Conservation (phyloP, 2,113 vertebrate species). For the Ptilonorhynchus violaceus region DNA sequence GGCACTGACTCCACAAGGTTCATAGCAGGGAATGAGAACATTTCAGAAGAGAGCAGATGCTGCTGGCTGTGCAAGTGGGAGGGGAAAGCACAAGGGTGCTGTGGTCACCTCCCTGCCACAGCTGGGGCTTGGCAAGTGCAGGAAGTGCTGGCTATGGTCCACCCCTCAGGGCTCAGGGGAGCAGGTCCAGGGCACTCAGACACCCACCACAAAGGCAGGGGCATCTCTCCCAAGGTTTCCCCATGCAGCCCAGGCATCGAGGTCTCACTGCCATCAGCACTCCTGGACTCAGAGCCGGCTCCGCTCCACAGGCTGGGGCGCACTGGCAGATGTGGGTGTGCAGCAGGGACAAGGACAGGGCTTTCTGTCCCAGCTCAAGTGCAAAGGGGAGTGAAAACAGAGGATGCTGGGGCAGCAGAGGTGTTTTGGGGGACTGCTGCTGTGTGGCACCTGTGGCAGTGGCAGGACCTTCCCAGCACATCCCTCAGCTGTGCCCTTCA, state of each 20-base stretch:
- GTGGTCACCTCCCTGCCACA: not conserved
- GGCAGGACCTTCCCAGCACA: not conserved
- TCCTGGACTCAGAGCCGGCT: rapidly evolving
- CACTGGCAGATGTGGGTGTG: rapidly evolving
- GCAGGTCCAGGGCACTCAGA: not conserved
- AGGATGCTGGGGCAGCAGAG: not conserved
- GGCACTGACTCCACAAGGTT: not conserved
- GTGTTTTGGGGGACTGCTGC: not conserved
- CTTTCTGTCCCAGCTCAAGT: not conserved
- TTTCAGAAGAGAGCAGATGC: not conserved
- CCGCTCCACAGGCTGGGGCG: not conserved
- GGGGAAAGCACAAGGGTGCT: not conserved
- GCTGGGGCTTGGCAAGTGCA: rapidly evolving
- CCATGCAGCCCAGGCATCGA: not conserved
- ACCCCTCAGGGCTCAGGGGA: not conserved
- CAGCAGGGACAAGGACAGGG: not conserved
- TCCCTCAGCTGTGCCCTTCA: conserved; percentile 47
- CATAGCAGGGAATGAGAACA: not conserved
- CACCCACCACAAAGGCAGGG: rapidly evolving
- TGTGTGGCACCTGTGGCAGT: not conserved
- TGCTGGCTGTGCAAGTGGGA: not conserved
- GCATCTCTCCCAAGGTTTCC: not conserved
- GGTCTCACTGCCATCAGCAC: not conserved
- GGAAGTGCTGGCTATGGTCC: not conserved
- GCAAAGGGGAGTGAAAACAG: not conserved